Base-by-base conservation (phyloP, 2,888 invertebrate species). In the Dilophus febrilis region DNA sequence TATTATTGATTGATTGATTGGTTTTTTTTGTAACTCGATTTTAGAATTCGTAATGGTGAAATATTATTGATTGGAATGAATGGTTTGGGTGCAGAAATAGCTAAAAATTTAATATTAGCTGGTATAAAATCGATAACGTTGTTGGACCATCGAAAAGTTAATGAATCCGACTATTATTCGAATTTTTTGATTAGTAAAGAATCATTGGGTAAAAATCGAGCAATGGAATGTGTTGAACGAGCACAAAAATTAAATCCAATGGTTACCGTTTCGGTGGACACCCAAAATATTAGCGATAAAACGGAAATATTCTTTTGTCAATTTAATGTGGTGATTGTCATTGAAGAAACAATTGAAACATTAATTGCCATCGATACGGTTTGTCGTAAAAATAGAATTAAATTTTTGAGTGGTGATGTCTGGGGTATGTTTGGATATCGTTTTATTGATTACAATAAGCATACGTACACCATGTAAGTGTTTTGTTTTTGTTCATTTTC, bases 361-460 rank as follows among this genome's bases (percentile, higher is more conserved):
- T 59, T 86, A 37, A 64, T 79, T 39, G 74, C 77, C 45, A 72
- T 94, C 28, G 81, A 90, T 59, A 68, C 72, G 26, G 71, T 76
- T 33, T 88, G 88, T 52, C 71, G 82, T 11, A 70, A 77, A 40
- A 68, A 72, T 38, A 74, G 74, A 34, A 72, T 85, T 17, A 83
- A 87, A 54, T 88, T 95, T 54, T 81, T 90, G 50, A 79, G 81
- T 48, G 87, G 87, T 1, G 88, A 91, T 61, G 86, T 91, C 11
- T 90, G 84, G 77, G 97, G 97, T 33, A 81, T 79, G 66, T 84
- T 84, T 62, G 95, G 94, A 1, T 95, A 78, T 59, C 78, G 82
- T 56, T 88, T 94, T 58, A 74, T 84, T 12, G 94, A 97, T 65
- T 72, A 95, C 35, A 77, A 82, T 35, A 74, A 77, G 40, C 90